These are phyloP conservation scores for Serranus cabrilla DNA, from an alignment of 2,797 vertebrate species.

Conservation along the genomic window DNA sequence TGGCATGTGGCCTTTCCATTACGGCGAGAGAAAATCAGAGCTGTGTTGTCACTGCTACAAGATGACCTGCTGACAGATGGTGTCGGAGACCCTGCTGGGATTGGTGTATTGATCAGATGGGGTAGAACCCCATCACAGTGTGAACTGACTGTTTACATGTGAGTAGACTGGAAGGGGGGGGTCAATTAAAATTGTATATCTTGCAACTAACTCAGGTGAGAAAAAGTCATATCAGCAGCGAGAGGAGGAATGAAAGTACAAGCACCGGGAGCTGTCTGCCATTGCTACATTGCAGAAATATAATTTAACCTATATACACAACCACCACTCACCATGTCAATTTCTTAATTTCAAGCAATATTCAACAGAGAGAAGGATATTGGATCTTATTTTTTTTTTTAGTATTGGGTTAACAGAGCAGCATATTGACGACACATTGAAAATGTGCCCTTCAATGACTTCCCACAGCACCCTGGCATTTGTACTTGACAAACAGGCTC, in stretches of 20 bases:
- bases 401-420: constrained; percentile 38
- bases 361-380: constrained; percentile 36
- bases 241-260: not conserved
- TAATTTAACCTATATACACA: not conserved
- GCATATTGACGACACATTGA: constrained; percentile 59
- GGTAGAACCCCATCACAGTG: constrained; percentile 62
- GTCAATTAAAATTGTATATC: constrained; percentile 71
- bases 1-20: constrained; percentile 64
- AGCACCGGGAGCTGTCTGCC: not conserved
- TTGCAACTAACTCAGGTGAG: constrained; percentile 9
- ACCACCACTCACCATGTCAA: not conserved
- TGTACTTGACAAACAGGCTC: constrained; percentile 80
- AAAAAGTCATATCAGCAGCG: constrained; percentile 27
- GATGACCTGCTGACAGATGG: constrained; percentile 71
- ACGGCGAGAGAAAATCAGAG: constrained; percentile 53
- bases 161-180: constrained; percentile 49
- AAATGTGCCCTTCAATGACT: constrained; percentile 73
- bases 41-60: constrained; percentile 55
- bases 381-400: constrained; percentile 26
- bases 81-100: constrained; percentile 53
- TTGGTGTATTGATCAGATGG: constrained; percentile 72
- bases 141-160: constrained; percentile 68
- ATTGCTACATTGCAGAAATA: not conserved
- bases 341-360: constrained; percentile 39
- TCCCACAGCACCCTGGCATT: constrained; percentile 70